A percentile compares a stretch with the other conserved stretches of the same genome.
phyloP scores from a whole-genome alignment of 2,113 vertebrate species.

The Indicator maculatus region DNA sequence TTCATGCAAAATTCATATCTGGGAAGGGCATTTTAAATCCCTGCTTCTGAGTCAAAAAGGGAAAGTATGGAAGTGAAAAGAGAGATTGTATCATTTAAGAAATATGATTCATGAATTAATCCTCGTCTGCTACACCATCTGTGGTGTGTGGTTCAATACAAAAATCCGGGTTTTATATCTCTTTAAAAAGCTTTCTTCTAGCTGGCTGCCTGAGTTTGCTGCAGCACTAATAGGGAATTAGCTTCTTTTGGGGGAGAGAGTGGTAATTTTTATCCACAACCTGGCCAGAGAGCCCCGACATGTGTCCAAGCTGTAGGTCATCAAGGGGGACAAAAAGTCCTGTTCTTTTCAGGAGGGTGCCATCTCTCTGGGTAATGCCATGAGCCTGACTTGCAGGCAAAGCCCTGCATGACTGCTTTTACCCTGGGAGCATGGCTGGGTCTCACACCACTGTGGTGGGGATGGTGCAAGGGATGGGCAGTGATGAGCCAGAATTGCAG shows the following conservation, averaged over 20 bases:
- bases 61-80: slow-evolving; percentile 62
- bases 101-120: slow-evolving; percentile 72
- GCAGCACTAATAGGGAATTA: neutral
- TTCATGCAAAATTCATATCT: slow-evolving; percentile 62
- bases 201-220: slow-evolving; percentile 23
- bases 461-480: neutral
- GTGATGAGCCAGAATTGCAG: neutral
- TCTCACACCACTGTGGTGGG: accelerated
- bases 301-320: neutral
- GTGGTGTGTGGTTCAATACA: slow-evolving; percentile 60
- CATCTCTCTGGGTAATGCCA: neutral
- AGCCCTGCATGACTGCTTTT: accelerated
- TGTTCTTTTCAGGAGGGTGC: neutral
- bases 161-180: slow-evolving; percentile 43
- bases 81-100: slow-evolving; percentile 65
- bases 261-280: neutral
- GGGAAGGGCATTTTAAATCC: slow-evolving; percentile 63
- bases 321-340: neutral
- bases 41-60: slow-evolving; percentile 61
- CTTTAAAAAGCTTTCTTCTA: slow-evolving; percentile 50
- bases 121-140: slow-evolving; percentile 73
- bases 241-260: neutral
- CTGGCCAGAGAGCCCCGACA: neutral
- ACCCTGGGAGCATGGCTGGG: neutral
- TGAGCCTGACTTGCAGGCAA: neutral